A percentile compares a stretch with the other conserved stretches of the same genome.
phyloP scores from a whole-genome alignment of 37 sponge, comb jelly and placozoan species.

The Mnemiopsis leidyi region DNA sequence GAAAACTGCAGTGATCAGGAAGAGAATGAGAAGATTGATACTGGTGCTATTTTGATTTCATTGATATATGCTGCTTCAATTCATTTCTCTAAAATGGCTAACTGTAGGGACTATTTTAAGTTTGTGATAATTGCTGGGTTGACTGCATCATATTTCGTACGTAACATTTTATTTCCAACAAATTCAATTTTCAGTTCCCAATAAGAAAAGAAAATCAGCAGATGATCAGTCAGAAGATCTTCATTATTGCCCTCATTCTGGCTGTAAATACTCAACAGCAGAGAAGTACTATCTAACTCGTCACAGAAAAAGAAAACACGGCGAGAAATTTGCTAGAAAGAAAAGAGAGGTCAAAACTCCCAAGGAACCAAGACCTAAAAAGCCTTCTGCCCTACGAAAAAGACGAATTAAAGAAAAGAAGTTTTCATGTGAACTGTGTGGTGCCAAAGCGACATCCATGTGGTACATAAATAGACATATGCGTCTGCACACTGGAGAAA shows the following conservation, averaged over 20 bases:
- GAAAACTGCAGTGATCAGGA: no score
- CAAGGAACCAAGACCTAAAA: not conserved
- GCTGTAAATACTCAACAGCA: not conserved
- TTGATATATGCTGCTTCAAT: no score
- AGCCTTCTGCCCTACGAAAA: not conserved
- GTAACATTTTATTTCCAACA: no score
- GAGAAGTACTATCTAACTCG: not conserved
- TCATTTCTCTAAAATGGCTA: no score
- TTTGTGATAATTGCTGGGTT: no score
- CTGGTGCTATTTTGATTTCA: no score
- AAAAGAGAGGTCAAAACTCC: not conserved
- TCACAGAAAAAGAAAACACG: slow-evolving; percentile 5
- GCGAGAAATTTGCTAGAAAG: not conserved
- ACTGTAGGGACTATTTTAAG: no score
- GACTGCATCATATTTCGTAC: no score
- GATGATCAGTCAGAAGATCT: not conserved
- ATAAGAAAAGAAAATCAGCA: no score
- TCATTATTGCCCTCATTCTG: not conserved
- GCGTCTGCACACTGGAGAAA: slow-evolving; percentile 48
- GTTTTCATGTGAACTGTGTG: slow-evolving; percentile 34
- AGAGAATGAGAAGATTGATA: no score
- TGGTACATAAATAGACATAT: slow-evolving; percentile 22
- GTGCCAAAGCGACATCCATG: not conserved
- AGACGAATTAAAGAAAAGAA: slow-evolving; percentile 12
- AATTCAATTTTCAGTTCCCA: no score